phyloP scores from a whole-genome alignment of 2,888 invertebrate genomes.

The Lepas anatifera region DNA sequence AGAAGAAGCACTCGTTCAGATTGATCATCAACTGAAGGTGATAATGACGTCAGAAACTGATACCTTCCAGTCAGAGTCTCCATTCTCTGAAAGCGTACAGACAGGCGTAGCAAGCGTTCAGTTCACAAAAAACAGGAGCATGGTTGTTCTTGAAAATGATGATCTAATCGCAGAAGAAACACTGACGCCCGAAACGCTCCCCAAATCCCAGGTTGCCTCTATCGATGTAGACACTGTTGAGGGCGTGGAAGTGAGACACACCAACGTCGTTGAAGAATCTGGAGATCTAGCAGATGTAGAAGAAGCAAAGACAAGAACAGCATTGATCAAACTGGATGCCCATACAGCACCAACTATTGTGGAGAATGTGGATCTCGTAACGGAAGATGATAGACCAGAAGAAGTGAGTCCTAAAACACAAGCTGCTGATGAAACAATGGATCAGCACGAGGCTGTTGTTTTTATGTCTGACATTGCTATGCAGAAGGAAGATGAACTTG shows the following conservation, averaged over 20 bases:
- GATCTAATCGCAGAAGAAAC: not conserved
- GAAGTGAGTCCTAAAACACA: not conserved
- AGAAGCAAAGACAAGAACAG: not conserved
- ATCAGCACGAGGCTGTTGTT: not conserved
- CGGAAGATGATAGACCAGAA: not conserved
- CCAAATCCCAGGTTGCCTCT: not conserved
- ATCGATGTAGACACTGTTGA: not conserved
- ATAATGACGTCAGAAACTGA: not conserved
- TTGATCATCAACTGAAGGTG: not conserved
- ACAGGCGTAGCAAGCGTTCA: not conserved
- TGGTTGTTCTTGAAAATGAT: not conserved
- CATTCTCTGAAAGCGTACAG: not conserved
- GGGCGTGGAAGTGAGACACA: not conserved
- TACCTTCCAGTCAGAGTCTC: not conserved
- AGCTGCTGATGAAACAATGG: not conserved
- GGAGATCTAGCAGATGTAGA: not conserved
- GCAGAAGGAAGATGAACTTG: not conserved
- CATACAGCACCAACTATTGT: not conserved
- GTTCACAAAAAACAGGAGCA: not conserved
- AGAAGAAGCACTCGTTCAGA: not conserved
- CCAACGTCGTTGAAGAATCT: not conserved
- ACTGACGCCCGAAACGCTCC: not conserved
- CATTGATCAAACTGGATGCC: not conserved
- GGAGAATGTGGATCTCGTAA: not conserved
- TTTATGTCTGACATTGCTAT: not conserved